These are phyloP conservation scores for Chelmon rostratus DNA, from an alignment of 2,797 vertebrate species.

Conservation along the genomic window DNA sequence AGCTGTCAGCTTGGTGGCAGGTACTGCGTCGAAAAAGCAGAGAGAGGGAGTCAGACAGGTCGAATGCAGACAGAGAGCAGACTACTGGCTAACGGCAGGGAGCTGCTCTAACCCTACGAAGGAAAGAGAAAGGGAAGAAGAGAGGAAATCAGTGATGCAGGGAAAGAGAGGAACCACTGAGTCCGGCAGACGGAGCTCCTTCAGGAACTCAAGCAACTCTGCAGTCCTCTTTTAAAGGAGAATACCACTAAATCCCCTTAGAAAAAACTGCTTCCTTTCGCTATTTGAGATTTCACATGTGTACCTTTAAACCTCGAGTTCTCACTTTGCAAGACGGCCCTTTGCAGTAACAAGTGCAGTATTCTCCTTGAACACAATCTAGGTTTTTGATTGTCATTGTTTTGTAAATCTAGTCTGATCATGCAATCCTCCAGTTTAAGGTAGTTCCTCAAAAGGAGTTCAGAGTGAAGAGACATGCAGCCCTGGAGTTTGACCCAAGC, in stretches of 20 bases:
- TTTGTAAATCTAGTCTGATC: background rate
- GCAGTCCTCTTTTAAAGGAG: slow-evolving; percentile 25
- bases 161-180: slow-evolving; percentile 40
- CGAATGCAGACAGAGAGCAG: background rate
- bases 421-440: background rate
- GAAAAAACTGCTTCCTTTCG: background rate
- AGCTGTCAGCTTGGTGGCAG: slow-evolving; percentile 95
- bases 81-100: slow-evolving; percentile 39
- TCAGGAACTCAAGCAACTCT: slow-evolving; percentile 1
- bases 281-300: background rate
- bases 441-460: slow-evolving; percentile 25
- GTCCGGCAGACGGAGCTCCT: slow-evolving; percentile 13
- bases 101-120: slow-evolving; percentile 51
- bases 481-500: slow-evolving; percentile 13
- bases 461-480: slow-evolving; percentile 44
- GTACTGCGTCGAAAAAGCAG: slow-evolving; percentile 85
- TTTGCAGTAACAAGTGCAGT: background rate
- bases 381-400: background rate
- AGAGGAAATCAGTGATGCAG: slow-evolving; percentile 63
- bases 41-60: slow-evolving; percentile 27
- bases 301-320: background rate
- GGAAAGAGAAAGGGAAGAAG: slow-evolving; percentile 59
- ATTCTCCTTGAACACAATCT: slow-evolving; percentile 1
- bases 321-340: background rate
- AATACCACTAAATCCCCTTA: background rate